Evolutionary conservation across 2,797 vertebrate genomes (phyloP).

Genomic region (Rhinophrynus dorsalis): DNA sequence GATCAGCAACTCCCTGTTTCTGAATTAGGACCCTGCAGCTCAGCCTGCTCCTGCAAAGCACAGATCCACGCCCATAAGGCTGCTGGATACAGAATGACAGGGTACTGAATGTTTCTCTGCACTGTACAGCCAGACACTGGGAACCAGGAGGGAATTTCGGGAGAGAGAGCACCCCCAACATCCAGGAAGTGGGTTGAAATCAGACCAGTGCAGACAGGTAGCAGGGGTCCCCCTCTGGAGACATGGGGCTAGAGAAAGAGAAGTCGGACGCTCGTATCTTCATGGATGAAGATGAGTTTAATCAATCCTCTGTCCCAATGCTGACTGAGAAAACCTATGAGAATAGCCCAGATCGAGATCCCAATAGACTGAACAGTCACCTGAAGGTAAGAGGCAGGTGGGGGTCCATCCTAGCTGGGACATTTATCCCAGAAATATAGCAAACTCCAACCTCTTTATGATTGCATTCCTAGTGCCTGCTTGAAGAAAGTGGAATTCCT

Average conservation of each 20-base stretch:
- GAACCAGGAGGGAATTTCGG: background rate
- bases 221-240: background rate
- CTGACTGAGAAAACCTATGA: slow-evolving; percentile 59
- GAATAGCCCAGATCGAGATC: slow-evolving; percentile 72
- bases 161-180: background rate
- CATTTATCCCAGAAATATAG: too few relatives aligned
- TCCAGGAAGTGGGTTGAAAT: background rate
- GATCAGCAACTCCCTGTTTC: too few relatives aligned
- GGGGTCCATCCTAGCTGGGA: background rate
- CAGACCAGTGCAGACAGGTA: background rate
- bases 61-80: background rate
- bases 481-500: too few relatives aligned
- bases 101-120: too few relatives aligned
- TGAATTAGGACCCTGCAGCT: too few relatives aligned
- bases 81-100: too few relatives aligned
- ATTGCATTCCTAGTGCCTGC: background rate
- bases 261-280: slow-evolving; percentile 80
- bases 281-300: slow-evolving; percentile 70
- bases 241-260: slow-evolving; percentile 87
- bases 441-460: background rate
- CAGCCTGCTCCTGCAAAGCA: too few relatives aligned
- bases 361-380: slow-evolving; percentile 75
- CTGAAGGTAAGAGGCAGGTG: slow-evolving; percentile 73
- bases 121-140: background rate
- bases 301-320: slow-evolving; percentile 55